Conservation (phyloP, 2,797 vertebrate species). For the Rhinophrynus dorsalis region DNA sequence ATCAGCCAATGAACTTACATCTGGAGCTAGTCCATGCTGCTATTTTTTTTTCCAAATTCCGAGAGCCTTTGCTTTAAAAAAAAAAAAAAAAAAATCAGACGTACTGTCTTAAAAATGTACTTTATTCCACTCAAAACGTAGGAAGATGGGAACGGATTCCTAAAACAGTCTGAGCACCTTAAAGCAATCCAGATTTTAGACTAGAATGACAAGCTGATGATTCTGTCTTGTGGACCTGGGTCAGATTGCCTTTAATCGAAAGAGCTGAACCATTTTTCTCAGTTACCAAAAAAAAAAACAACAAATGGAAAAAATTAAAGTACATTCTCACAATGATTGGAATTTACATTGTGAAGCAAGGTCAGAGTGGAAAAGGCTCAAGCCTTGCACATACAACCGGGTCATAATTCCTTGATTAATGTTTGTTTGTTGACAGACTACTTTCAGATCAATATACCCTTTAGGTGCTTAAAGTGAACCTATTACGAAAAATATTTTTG, state of each 20-base stretch:
- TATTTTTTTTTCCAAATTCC: conserved; percentile 15
- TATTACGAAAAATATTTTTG: no score
- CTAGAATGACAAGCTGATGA: neutral
- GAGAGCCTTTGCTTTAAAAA: conserved; percentile 5
- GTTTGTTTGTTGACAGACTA: no score
- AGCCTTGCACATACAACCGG: conserved; percentile 41
- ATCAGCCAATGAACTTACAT: conserved; percentile 37
- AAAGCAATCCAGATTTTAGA: conserved; percentile 7
- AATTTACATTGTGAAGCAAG: conserved; percentile 44
- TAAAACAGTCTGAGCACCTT: neutral
- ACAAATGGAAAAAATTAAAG: conserved; percentile 49
- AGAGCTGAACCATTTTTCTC: neutral
- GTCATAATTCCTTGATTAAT: neutral
- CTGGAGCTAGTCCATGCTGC: conserved; percentile 25
- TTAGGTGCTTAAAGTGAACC: no score
- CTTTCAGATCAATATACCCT: no score
- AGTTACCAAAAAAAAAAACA: conserved; percentile 7
- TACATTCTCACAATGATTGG: conserved; percentile 32
- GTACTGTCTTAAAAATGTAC: conserved; percentile 19
- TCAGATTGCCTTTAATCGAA: neutral
- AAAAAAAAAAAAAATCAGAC: neutral
- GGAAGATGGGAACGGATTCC: neutral
- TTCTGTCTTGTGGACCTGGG: neutral
- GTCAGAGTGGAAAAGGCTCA: conserved; percentile 32
- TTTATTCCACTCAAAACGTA: conserved; percentile 1